Percentiles rank a stretch among this genome's conserved stretches.
phyloP scores from a whole-genome alignment of 2,888 invertebrate genomes.

The Quadriops clusia region DNA sequence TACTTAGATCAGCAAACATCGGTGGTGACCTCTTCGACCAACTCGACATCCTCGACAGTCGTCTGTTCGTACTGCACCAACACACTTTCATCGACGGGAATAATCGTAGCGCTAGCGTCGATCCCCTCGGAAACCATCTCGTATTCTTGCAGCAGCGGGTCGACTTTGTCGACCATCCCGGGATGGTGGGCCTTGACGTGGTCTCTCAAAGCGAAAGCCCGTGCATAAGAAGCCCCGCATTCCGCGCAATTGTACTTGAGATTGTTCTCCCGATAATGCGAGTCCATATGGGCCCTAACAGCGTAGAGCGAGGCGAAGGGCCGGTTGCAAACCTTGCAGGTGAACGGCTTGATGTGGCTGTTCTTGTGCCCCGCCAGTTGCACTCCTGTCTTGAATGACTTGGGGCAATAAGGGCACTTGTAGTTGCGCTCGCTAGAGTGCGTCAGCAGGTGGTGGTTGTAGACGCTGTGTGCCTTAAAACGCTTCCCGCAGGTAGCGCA shows the following conservation, averaged over 20 bases:
- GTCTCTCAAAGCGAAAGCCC: conserved; percentile 61
- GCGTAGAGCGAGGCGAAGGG: conserved; percentile 70
- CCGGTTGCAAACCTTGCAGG: conserved; percentile 63
- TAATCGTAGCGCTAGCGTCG: conserved; percentile 13
- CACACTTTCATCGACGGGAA: conserved; percentile 11
- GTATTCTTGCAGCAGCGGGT: conserved; percentile 11
- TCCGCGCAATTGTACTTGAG: conserved; percentile 55
- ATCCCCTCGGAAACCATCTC: conserved; percentile 14
- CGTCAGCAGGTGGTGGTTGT: conserved; percentile 63
- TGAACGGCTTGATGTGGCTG: conserved; percentile 69
- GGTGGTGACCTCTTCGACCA: conserved; percentile 13
- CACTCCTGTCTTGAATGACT: conserved; percentile 69
- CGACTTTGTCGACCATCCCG: conserved; percentile 8
- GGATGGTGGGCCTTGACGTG: conserved; percentile 57
- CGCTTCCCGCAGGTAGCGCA: conserved; percentile 61
- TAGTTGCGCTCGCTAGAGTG: conserved; percentile 67
- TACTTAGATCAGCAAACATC: no score
- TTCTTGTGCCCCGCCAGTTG: conserved; percentile 71
- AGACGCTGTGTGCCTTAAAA: conserved; percentile 70
- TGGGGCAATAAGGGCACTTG: conserved; percentile 64
- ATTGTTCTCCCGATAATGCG: conserved; percentile 57
- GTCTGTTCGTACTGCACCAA: conserved; percentile 10
- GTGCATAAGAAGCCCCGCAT: conserved; percentile 67
- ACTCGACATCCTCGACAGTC: conserved; percentile 14
- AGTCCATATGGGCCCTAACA: conserved; percentile 63